Base-by-base conservation (phyloP, 2,113 vertebrate species). In the Dromas ardeola region DNA sequence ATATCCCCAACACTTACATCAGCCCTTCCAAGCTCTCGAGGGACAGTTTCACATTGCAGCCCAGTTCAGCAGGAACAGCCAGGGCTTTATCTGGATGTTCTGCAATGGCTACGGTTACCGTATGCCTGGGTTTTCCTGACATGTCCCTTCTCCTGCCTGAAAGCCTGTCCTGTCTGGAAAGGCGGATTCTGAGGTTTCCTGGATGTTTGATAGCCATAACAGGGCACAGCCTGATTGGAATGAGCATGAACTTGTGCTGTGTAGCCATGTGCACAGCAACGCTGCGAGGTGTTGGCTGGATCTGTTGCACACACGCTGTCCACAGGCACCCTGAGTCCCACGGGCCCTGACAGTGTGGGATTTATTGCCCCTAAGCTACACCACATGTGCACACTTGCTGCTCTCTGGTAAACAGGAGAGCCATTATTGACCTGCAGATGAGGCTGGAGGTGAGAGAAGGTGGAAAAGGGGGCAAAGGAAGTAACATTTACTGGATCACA, bases 1-100 rank as follows among this genome's bases (percentile, higher is more conserved):
- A 94, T 59, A 93, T 97, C 95, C 67, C 78, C 9, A 26, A 95
- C 96, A 95, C 95, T 97, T 97, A 97, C 95, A 97, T 97, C 97
- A 97, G 91, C 89, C 66, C 53, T 94, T 95, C 58, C 86, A 77
- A 70, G 71, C 77, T 95, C 95, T 95, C 89, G 2, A 38, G 96
- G 93, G 93, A 96, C 56, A 85, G 73, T 86, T 86, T 85, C 83
- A 87, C 88, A 69, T 38, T 74, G 83, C 88, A 93, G 88, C 34
- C 80, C 77, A 30, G 61, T 81, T 79, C 86, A 87, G 83, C 69
- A 81, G 93, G 69, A 97, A n/a, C 45, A 95, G 70, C 56, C 91
- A 86, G 52, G 18, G 55, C n/a, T 94, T 97, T 96, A 97, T 95
- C 95, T 85, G 93, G 83, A 95, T 2, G n/a, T 36, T 87, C 62